phyloP scores from a whole-genome alignment of 2,113 vertebrate species.

The Cyphomyrus discorhynchus region DNA sequence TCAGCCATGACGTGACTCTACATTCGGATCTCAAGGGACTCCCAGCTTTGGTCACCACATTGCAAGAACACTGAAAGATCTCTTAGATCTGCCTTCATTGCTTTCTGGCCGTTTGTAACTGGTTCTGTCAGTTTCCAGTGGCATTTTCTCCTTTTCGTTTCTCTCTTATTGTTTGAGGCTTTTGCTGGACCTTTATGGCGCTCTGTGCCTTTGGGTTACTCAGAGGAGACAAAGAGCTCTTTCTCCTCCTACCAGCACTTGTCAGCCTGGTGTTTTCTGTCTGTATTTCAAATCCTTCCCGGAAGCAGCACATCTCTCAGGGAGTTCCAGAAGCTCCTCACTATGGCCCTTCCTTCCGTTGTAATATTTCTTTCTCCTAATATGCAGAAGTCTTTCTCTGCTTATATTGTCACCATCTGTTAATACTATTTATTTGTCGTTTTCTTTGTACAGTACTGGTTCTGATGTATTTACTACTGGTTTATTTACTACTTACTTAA shows the following conservation, averaged over 20 bases:
- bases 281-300: constrained; percentile 5
- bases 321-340: not conserved
- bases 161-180: too few species aligned
- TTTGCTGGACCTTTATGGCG: not conserved
- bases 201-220: not conserved
- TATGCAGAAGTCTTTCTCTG: constrained; percentile 38
- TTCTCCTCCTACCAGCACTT: not conserved
- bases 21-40: not conserved
- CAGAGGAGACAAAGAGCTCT: not conserved
- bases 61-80: not conserved
- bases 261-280: constrained; percentile 9
- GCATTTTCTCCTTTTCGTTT: not conserved
- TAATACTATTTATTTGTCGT: not conserved
- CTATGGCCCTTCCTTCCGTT: constrained; percentile 3
- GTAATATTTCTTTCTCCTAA: constrained; percentile 17
- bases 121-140: not conserved
- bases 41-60: not conserved
- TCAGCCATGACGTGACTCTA: not conserved
- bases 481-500: not conserved
- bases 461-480: not conserved
- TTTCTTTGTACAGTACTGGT: not conserved
- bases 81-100: not conserved
- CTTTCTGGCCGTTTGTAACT: not conserved
- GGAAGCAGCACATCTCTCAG: not conserved
- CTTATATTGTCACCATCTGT: not conserved